Conservation (phyloP, 2,888 invertebrate genomes). For the Athalia cordata region DNA sequence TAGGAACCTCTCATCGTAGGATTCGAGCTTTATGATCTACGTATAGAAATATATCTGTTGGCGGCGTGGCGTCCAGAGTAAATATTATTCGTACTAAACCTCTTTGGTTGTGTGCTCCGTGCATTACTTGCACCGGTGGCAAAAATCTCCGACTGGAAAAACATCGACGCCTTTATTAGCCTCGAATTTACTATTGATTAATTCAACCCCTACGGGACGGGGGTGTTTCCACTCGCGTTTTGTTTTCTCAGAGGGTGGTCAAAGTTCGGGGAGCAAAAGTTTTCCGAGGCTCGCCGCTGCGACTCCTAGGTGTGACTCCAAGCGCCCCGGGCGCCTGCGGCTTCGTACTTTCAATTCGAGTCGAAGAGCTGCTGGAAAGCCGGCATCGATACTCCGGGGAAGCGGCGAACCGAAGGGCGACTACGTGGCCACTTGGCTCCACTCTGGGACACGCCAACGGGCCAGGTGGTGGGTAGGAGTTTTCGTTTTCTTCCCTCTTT, state of each 20-base stretch:
- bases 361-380: constrained; percentile 14
- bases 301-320: constrained; percentile 36
- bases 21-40: background rate
- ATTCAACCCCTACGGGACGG: constrained; percentile 7
- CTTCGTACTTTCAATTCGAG: constrained; percentile 40
- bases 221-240: constrained; percentile 31
- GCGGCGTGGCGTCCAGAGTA: constrained; percentile 56
- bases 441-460: constrained; percentile 18
- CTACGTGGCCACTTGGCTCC: constrained; percentile 36
- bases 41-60: background rate
- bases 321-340: constrained; percentile 40
- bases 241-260: constrained; percentile 43
- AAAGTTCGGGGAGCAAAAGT: constrained; percentile 36
- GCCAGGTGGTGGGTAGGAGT: constrained; percentile 26
- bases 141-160: constrained; percentile 50
- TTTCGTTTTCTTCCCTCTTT: background rate
- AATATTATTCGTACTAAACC: constrained; percentile 62
- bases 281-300: constrained; percentile 28
- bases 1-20: constrained; percentile 22
- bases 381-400: constrained; percentile 37
- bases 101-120: constrained; percentile 25
- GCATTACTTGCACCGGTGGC: constrained; percentile 1
- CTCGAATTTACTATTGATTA: constrained; percentile 56
- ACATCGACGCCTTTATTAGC: constrained; percentile 58
- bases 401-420: constrained; percentile 19